Base-by-base conservation (phyloP, 2,888 invertebrate species). In the Drosophila macrospina region DNA sequence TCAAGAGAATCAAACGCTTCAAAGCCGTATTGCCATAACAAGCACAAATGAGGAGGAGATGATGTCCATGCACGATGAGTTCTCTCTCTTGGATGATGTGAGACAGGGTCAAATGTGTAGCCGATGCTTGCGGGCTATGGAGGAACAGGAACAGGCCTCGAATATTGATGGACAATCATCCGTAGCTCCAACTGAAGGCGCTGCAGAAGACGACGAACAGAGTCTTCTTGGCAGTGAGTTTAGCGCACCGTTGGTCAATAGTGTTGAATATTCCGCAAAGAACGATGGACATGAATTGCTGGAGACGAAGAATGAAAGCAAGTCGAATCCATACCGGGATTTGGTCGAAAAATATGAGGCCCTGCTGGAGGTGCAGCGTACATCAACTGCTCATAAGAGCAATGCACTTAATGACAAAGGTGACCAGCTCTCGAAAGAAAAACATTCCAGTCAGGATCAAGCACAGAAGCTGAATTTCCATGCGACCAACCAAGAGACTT, bases 291-390 rank as follows among this genome's bases (percentile, higher is more conserved):
- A 82, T 16, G 89, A 89, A 39, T 80, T 88, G 24, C 69, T 91
- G 69, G 90, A 91, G 45, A 51, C 89, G 30, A 87, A 63, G 37
- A 63, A 39, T 30, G 54, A 45, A 2, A 84, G 77, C 55, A 91
- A 89, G 68, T 88, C 90, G 11, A 96, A 96, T 91, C 95, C 96
- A 0, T 97, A 97, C 92, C 94, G 96, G 88, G 96, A 95, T 61
- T 93, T 97, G 79, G 96, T 97, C 54, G 96, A 96, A 91, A 97
- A 97, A 91, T 97, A 97, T 91, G 96, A 97, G 92, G 96, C 96
- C 28, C 93, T 97, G 55, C 92, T 96, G 30, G 95, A 96, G 90
- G 95, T 96, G 39, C 96, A 96, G 89, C 93, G 95, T 74, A 94
- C 94, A 66, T 94, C 95, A 61, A 93, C 93, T 48, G 94, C 93